Base-by-base conservation (phyloP, 2,113 vertebrate genomes). In the zebrafish (Danio rerio) region DNA sequence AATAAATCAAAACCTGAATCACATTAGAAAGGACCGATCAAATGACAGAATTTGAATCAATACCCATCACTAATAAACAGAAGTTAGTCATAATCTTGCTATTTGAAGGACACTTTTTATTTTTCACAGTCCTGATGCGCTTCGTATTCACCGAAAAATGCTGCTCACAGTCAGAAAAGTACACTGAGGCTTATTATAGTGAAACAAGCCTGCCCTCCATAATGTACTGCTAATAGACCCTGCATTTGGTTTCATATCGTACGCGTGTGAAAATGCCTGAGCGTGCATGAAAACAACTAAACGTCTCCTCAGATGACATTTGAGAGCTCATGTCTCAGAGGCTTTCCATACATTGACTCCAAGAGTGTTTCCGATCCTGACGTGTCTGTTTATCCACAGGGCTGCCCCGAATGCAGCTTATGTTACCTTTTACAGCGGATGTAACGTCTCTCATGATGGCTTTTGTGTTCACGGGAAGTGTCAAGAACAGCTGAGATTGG, bases 371-470 rank as follows among this genome's bases (percentile, higher is more conserved):
- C 49, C 58, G 50, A 81, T 59, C 49, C 78, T 50, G 18, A n/a
- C 12, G 50, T 50, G 9, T 16, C 50, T 58, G 21, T 21, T 68
- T 79, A 70, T 21, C 49, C 61, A 31, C 76, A 77, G 47, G 49
- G 62, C 80, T 77, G 65, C 18, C 55, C 15, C 47, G 63, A 80
- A 79, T 61, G 50, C 31, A 63, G 62, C 18, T 85, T 66, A 50
- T 16, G 66, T 59, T 78, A 12, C 69, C 65, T 56, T 66, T 73
- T 55, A 76, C 58, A 82, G 77, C 90, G 90, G 88, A 89, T 90
- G 89, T 89, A 90, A 88, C 88, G 78, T 86, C 88, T 89, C 71
- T 90, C 85, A 81, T 81, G 82, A 86, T 61, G 79, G 83, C 90
- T 81, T 88, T 89, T 90, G 83, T 89, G 88, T 85, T 91, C 87